phyloP scores from a whole-genome alignment of 2,888 invertebrate genomes.

The Habroteleia sp. region DNA sequence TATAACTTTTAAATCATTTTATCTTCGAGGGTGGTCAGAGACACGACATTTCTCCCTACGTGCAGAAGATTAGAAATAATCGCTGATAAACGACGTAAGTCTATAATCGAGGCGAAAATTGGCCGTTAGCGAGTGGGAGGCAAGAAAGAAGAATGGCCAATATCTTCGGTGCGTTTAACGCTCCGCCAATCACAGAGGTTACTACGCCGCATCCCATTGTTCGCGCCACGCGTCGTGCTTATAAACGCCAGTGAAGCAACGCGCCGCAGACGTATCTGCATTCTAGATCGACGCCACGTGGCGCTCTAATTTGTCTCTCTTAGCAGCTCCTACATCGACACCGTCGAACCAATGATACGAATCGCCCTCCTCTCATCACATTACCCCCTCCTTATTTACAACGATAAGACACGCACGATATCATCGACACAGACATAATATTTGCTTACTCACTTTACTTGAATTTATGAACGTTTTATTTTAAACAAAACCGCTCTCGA shows the following conservation, averaged over 20 bases:
- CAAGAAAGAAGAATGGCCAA: conserved; percentile 65
- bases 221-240: conserved; percentile 66
- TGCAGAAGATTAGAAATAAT: conserved; percentile 41
- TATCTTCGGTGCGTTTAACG: conserved; percentile 70
- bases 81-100: conserved; percentile 50
- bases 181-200: conserved; percentile 71
- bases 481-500: too few relatives aligned
- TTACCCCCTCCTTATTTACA: conserved; percentile 17
- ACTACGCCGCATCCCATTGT: conserved; percentile 64
- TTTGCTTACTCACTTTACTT: conserved; percentile 42
- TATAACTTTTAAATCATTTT: too few relatives aligned
- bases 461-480: too few relatives aligned
- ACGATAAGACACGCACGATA: conserved; percentile 45
- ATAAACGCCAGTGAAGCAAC: conserved; percentile 60
- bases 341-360: conserved; percentile 64
- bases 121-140: conserved; percentile 52
- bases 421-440: conserved; percentile 7
- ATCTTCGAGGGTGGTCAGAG: too few relatives aligned
- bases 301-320: conserved; percentile 75
- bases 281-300: conserved; percentile 72
- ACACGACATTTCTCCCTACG: neutral
- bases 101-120: conserved; percentile 55
- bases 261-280: conserved; percentile 64
- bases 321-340: conserved; percentile 61
- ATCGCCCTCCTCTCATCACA: conserved; percentile 43